Evolutionary conservation across 1,140 invertebrate species (phyloP).

Genomic region (Apolygus lucorum): DNA sequence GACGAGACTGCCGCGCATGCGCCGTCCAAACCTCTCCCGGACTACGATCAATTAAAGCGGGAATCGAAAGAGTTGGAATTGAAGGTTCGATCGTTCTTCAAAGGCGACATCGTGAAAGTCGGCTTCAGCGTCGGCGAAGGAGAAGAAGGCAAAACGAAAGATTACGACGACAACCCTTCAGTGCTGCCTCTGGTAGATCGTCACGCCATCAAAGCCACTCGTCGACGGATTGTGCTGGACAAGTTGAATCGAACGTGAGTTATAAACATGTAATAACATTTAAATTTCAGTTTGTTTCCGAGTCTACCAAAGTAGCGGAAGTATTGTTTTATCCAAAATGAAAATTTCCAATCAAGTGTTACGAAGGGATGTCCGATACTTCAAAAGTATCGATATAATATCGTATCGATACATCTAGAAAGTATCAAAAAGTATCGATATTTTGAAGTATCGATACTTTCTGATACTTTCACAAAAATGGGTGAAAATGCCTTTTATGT

Average conservation of each 20-base stretch:
- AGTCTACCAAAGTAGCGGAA: too few species aligned
- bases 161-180: slow-evolving; percentile 23
- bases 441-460: too few species aligned
- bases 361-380: too few species aligned
- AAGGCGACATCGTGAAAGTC: slow-evolving; percentile 34
- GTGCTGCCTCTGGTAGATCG: slow-evolving; percentile 45
- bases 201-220: slow-evolving; percentile 46
- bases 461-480: too few species aligned
- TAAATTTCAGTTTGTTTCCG: too few species aligned
- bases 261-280: too few species aligned
- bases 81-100: slow-evolving; percentile 48
- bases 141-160: slow-evolving; percentile 32
- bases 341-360: too few species aligned
- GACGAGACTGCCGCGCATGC: slow-evolving; percentile 34
- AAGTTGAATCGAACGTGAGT: slow-evolving; percentile 45
- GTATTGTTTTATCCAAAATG: too few species aligned
- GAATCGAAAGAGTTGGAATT: slow-evolving; percentile 46
- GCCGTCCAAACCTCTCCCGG: slow-evolving; percentile 46
- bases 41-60: slow-evolving; percentile 47
- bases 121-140: slow-evolving; percentile 34
- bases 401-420: too few species aligned
- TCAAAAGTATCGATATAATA: too few species aligned
- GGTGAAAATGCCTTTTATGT: too few species aligned
- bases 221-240: slow-evolving; percentile 47
- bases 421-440: too few species aligned